Percentiles rank a stretch among this genome's conserved stretches.
phyloP scores from a whole-genome alignment of 1,140 invertebrate genomes.

The Brachionus asplanchnoidis region DNA sequence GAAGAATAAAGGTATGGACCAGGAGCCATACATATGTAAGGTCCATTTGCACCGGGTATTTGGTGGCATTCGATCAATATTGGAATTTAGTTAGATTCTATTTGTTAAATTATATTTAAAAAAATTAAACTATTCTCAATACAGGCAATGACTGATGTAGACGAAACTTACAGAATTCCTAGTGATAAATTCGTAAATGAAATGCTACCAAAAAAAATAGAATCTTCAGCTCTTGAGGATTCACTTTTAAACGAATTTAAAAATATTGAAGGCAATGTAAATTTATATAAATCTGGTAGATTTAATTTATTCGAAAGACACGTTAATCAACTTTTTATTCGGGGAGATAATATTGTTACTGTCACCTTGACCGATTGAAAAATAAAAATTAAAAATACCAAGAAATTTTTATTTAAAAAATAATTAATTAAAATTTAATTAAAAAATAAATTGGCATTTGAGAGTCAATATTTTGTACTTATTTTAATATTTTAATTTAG shows the following conservation, averaged over 20 bases:
- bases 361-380: conserved; percentile 49
- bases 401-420: not conserved
- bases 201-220: not conserved
- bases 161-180: conserved; percentile 65
- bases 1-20: conserved; percentile 56
- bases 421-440: too few relatives aligned
- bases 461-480: not conserved
- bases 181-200: conserved; percentile 42
- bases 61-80: conserved; percentile 86
- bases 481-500: not conserved
- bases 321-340: conserved; percentile 72
- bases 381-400: not conserved
- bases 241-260: not conserved
- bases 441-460: not conserved
- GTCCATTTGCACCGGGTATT: conserved; percentile 71
- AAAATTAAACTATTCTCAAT: conserved; percentile 39
- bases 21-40: conserved; percentile 62
- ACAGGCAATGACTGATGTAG: conserved; percentile 71
- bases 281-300: conserved; percentile 20
- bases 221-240: not conserved
- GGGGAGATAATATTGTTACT: conserved; percentile 76
- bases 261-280: conserved; percentile 21
- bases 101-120: not conserved
- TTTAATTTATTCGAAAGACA: conserved; percentile 63
- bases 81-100: conserved; percentile 69